These are phyloP conservation scores for Emydoidea blandingii DNA, from an alignment of 2,797 vertebrate species.

Conservation along the genomic window DNA sequence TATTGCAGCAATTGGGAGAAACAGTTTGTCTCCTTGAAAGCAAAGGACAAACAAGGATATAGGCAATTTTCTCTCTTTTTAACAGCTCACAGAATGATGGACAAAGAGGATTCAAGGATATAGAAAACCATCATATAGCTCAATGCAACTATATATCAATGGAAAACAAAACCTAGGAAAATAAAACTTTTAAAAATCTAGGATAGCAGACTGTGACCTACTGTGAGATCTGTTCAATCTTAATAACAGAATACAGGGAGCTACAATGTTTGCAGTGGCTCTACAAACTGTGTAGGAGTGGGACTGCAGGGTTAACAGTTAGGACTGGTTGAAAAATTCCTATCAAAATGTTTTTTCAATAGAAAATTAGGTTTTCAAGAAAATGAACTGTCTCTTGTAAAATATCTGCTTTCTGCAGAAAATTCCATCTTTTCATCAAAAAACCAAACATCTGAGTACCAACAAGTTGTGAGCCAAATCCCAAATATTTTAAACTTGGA, in stretches of 20 bases:
- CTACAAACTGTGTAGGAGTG: neutral
- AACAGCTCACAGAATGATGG: constrained; percentile 8
- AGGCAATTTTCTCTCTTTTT: neutral
- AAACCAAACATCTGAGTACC: neutral
- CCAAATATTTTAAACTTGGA: neutral
- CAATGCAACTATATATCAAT: neutral
- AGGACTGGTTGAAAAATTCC: neutral
- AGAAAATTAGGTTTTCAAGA: neutral
- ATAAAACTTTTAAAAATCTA: neutral
- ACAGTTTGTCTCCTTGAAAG: constrained; percentile 58
- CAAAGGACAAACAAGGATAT: constrained; percentile 41
- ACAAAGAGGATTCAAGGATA: neutral
- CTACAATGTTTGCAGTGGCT: neutral
- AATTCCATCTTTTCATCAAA: neutral
- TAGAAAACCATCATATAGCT: constrained; percentile 10
- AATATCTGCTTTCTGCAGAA: rapidly evolving
- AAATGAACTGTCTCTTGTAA: neutral
- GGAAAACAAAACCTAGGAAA: neutral
- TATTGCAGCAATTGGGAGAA: constrained; percentile 52
- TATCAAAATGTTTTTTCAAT: neutral
- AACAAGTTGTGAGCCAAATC: neutral
- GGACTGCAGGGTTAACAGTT: neutral
- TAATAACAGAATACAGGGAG: neutral
- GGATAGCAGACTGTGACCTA: neutral
- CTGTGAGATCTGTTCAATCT: neutral